Conservation (phyloP, 2,113 vertebrate genomes). For the Petromus typicus region DNA sequence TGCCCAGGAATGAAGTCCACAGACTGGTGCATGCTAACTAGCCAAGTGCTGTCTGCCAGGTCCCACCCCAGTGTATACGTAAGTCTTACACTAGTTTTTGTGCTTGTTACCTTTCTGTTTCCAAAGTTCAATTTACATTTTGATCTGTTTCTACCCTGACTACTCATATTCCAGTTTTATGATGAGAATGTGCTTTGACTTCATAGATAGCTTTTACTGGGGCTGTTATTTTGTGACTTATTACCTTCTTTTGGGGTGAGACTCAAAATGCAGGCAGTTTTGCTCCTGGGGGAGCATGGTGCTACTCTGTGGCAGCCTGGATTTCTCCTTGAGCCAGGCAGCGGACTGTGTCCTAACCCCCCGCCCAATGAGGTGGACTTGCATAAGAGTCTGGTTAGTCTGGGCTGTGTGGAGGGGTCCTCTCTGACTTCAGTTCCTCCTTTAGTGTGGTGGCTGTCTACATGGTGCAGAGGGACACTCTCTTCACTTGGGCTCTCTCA, state of each 20-base stretch:
- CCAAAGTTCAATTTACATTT: background rate
- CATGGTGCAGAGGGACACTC: too few species aligned
- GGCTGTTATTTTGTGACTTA: background rate
- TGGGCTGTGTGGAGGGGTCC: background rate
- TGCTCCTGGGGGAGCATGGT: background rate
- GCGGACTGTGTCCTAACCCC: background rate
- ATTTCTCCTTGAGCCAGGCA: background rate
- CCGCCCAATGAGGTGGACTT: fast-evolving
- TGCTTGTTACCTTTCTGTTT: fast-evolving
- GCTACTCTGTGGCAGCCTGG: background rate
- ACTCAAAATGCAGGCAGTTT: fast-evolving
- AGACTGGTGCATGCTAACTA: background rate
- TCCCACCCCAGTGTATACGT: fast-evolving
- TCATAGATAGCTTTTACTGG: fast-evolving
- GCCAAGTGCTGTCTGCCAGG: too few species aligned
- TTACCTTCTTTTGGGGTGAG: background rate
- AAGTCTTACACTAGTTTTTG: background rate
- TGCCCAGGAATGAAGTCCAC: background rate
- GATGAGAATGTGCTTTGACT: background rate
- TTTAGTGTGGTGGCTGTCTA: background rate
- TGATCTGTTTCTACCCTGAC: background rate
- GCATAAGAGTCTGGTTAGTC: background rate
- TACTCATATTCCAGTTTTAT: background rate
- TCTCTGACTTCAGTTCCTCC: background rate
- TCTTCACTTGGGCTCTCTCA: fast-evolving